Base-by-base conservation (phyloP, 2,113 vertebrate species). In the Brachyistius frenatus region DNA sequence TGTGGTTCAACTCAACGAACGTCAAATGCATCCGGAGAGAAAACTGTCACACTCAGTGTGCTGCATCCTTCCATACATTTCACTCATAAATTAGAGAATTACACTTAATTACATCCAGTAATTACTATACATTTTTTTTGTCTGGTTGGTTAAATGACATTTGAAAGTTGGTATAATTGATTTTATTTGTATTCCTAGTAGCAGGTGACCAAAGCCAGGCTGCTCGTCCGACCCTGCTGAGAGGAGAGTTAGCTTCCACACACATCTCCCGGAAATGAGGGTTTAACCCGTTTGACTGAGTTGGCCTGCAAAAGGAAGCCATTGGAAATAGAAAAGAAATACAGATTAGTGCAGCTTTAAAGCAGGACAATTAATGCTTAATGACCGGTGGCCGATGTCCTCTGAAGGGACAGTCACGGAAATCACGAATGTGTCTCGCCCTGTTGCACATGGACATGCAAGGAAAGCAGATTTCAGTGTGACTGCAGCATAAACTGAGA, bases 331-430 rank as follows among this genome's bases (percentile, higher is more conserved):
- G 31, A 10, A 47, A 15, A n/a, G 10, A 57, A 35, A 9, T 31
- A 37, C 47, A 30, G 10, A 54, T 36, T 16, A 47, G 16, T 36
- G 56, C 61, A 33, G 39, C 31, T 75, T 50, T 36, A 60, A 66
- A 44, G 10, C 41, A 11, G 13, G 41, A 44, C 41, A 44, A 44
- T 44, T 44, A 44, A 11, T 53, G 33, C 9, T 23, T n/a, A n/a
- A 13, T 65, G 15, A 70, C 36, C 37, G 50, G 11, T n/a, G 31
- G 47, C 41, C 13, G 5, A 9, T 3, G 41, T 13, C 41, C 41
- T 13, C 41, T 41, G 23, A 37, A 53, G 11, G 56, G 49, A 72
- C 5, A 10, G 31, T 56, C 57, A n/a, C 8, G 2, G 23, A 7
- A 60, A 37, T 39, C 5, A 33, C 49, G 2, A 49, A 50, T 49